Evolutionary conservation across 1,140 invertebrate species (phyloP), one percentile per base, ranked within the genome.

Genomic region (Stegodyphus dumicola): DNA sequence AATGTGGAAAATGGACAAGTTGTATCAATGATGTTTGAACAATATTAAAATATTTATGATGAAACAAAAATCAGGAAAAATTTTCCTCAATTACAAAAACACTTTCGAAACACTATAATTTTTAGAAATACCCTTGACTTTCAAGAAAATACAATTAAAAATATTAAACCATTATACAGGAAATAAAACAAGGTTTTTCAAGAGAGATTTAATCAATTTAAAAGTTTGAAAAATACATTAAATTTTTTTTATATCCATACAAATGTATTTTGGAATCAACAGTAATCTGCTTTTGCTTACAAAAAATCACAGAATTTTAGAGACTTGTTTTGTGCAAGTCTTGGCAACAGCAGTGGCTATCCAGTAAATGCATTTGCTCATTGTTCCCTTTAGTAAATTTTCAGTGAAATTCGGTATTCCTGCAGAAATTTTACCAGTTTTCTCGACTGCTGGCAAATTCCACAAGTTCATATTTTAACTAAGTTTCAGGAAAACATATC

Each of bases 21-120:
- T 77, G 33, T 77, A 15, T 33, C 51, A 77, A 66, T 66, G 60
- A 66, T 65, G 33, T 65, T 52, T 51, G 11, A 51, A 77, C n/a
- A 77, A 7, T 77, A 48, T 77, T 77, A 77, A 77, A 65, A 77
- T 77, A 77, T 65, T 77, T 77, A 77, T 65, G 75, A 15, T 60
- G 11, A 77, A 77, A 77, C 0, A 11, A 65, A 65, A 13, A 65
- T 65, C 33, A 77, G 65, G 54, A 49, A 65, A 77, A 7, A 49
- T 77, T 77, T 65, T 65, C 56, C 0, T 77, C 54, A 77, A 77
- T 77, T 77, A 65, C 54, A 77, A 77, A 77, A 77, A 65, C 18
- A 77, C 70, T 79, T 56, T n/a, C 17, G 54, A 79, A 69, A 54
- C 49, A 66, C 2, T 6, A 67, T 66, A 17, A 77, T 67, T 56